Evolutionary conservation across 2,888 invertebrate genomes (phyloP).

Genomic region (Conistra vaccinii): DNA sequence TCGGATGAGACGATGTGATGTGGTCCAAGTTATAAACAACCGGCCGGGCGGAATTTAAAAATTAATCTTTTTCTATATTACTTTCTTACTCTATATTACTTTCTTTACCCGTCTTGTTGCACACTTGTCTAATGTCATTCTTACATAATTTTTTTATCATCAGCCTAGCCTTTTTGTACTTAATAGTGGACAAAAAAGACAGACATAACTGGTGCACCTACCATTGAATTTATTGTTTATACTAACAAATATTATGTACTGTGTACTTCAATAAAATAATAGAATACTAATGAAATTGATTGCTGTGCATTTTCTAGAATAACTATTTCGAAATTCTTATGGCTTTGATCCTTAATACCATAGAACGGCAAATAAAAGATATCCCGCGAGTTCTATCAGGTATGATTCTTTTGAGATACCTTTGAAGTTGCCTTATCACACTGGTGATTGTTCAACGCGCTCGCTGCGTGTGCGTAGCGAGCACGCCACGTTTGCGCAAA

Average conservation of each 20-base stretch:
- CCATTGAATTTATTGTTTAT: background rate
- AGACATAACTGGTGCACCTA: background rate
- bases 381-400: background rate
- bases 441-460: too few species aligned
- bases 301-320: background rate
- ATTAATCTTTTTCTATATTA: too few species aligned
- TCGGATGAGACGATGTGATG: constrained; percentile 43
- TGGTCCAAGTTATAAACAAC: constrained; percentile 25
- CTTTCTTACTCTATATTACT: fast-evolving
- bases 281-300: background rate
- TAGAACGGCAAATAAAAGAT: too few species aligned
- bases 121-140: too few species aligned
- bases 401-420: background rate
- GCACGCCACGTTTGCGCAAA: too few species aligned
- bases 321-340: too few species aligned
- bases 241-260: background rate
- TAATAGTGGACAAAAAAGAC: too few species aligned
- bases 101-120: too few species aligned
- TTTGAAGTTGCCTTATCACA: too few species aligned
- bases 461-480: too few species aligned
- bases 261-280: background rate
- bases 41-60: background rate
- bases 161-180: too few species aligned
- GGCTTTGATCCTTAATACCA: background rate
- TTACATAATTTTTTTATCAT: too few species aligned